Conservation (phyloP, 2,797 vertebrate genomes). For the Enteromius viviparus region DNA sequence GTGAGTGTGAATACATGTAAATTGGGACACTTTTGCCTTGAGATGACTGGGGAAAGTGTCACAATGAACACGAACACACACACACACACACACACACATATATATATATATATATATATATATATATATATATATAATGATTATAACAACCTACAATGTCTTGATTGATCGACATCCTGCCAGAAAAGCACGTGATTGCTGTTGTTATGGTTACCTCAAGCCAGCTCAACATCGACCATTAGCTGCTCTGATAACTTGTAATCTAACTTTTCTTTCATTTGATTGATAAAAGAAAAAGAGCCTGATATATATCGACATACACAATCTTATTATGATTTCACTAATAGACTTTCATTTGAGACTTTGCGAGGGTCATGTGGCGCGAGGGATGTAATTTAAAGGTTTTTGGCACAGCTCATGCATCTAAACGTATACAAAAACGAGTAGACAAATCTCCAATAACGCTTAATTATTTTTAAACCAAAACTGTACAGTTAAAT, state of each 20-base stretch:
- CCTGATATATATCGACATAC: neutral
- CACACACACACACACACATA: no score
- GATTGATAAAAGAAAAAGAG: neutral
- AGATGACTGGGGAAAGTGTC: neutral
- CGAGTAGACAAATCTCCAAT: neutral
- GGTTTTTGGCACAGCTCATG: neutral
- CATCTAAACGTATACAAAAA: neutral
- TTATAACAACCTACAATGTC: neutral
- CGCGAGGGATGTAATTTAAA: neutral
- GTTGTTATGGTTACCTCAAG: neutral
- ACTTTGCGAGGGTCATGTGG: neutral
- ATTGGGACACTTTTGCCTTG: neutral
- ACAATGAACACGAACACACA: no score
- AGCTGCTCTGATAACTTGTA: neutral
- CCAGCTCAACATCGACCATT: neutral
- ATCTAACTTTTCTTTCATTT: no score
- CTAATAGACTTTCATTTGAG: neutral
- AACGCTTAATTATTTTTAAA: neutral
- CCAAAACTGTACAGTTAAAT: neutral
- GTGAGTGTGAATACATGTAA: neutral
- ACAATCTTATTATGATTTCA: neutral
- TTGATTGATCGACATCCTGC: neutral
- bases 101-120: no score
- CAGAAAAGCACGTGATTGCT: neutral
- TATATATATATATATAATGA: neutral